Base-by-base conservation (phyloP, 1,140 invertebrate species). In the Solenopsis invicta region DNA sequence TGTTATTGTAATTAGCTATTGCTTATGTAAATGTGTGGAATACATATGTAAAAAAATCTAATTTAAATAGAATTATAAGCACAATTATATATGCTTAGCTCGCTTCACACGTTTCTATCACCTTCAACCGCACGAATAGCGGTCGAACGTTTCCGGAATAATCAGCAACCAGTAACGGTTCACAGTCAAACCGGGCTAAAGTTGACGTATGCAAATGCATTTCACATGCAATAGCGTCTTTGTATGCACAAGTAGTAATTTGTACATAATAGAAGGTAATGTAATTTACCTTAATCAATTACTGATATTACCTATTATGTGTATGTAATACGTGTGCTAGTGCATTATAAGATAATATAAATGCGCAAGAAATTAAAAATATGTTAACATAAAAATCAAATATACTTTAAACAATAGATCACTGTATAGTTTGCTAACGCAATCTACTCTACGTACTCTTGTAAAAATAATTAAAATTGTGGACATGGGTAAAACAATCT, bases 71-170 rank as follows among this genome's bases (percentile, higher is more conserved):
- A 12, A 61, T 67, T 29, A 24, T 21, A 13, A 64, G 34, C 21
- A 18, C 16, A 50, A 45, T 0, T 13, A 21, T 13, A 21, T 59
- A 54, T 34, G 50, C 48, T 86, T 81, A 77, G 52, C 37, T 71
- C 59, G 54, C 85, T 52, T 34, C 45, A 64, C 54, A 69, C 29
- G 21, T 81, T 61, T 52, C 62, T 61, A 61, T 85, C 66, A 21
- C 56, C 59, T 59, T 59, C 84, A 76, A 82, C 87, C 85, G 75
- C 90, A 87, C 87, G 85, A 90, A 92, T 91, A 84, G 82, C 80
- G 78, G 90, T 86, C 76, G 66, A 85, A 94, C 91, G 93, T 89
- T 66, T 24, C 37, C 90, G 80, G 93, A 93, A 94, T 93, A 94
- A 92, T 81, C 67, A 86, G 56, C 29, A 64, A 77, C 77, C 34